Percentiles rank a stretch among this genome's conserved stretches.
These are phyloP conservation scores for Latheticus oryzae DNA, from an alignment of 2,888 invertebrate species.

Conservation along the genomic window DNA sequence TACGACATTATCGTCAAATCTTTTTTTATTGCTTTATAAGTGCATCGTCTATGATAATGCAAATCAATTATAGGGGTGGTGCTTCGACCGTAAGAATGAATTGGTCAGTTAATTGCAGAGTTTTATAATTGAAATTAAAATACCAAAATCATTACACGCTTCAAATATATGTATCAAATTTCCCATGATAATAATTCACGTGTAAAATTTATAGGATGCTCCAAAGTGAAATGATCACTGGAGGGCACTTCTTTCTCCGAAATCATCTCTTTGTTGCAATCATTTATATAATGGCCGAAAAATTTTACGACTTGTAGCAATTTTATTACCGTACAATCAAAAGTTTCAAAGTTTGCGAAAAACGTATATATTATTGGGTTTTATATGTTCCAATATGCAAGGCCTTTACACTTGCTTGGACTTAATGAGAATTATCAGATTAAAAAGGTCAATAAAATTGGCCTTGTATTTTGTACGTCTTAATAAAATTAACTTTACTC, in stretches of 20 bases:
- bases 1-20: constrained; percentile 6
- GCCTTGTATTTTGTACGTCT: constrained; percentile 11
- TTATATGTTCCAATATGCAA: too few species aligned
- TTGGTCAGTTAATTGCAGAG: constrained; percentile 42
- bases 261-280: constrained; percentile 17
- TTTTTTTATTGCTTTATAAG: constrained; percentile 26
- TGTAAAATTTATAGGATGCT: constrained; percentile 38
- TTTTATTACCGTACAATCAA: not conserved
- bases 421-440: not conserved
- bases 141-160: constrained; percentile 42
- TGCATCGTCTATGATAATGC: constrained; percentile 3
- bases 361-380: too few species aligned
- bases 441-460: constrained; percentile 13
- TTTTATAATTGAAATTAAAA: constrained; percentile 47
- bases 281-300: constrained; percentile 9
- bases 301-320: not conserved
- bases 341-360: too few species aligned
- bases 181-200: constrained; percentile 39
- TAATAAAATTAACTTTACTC: too few species aligned
- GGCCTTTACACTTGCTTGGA: too few species aligned
- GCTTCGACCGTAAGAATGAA: constrained; percentile 41
- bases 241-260: constrained; percentile 13
- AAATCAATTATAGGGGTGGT: constrained; percentile 34
- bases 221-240: constrained; percentile 30
- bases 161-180: constrained; percentile 39